Base-by-base conservation (phyloP, 2,797 vertebrate species). In the Leptatherina wallacei region DNA sequence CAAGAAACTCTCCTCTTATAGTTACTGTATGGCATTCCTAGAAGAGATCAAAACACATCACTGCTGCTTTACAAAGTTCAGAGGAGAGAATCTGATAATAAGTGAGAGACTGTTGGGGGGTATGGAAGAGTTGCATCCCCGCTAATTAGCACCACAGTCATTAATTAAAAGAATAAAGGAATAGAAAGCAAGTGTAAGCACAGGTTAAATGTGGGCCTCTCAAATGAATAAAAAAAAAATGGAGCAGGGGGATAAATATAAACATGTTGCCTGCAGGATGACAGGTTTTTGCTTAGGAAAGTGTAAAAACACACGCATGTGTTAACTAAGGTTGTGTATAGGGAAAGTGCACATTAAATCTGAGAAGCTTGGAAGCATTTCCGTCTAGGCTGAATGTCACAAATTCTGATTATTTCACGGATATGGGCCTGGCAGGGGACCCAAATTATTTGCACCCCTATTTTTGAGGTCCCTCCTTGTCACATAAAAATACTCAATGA, bases 61-160 rank as follows among this genome's bases (percentile, higher is more conserved):
- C 22, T 64, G 58, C 22, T 66, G 33, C 55, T 75, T 35, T 11
- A 57, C 18, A 58, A 69, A 72, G 73, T 77, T 81, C 44, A 4
- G 44, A 82, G 73, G 65, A 78, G 62, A 10, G 52, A 81, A 72
- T 67, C 64, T 30, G 61, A 72, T 69, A 78, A 70, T 49, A 79
- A 71, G 77, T 65, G 61, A 73, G 73, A 84, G 77, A 69, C 68
- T 80, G 73, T 82, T 47, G 38, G 78, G 52, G 77, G 68, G 61
- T 77, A 69, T 33, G 75, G 73, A 88, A 80, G 70, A 86, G 80
- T 65, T 81, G 71, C 67, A 69, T 22, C 52, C 52, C 69, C 85
- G 83, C 82, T 92, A 91, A 93, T 94, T 91, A 93, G 85, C 77
- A 54, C 71, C 55, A 6, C 42, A 77, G 75, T 84, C 85, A 75